phyloP scores from a whole-genome alignment of 2,888 invertebrate genomes.

The Fragum sueziense region DNA sequence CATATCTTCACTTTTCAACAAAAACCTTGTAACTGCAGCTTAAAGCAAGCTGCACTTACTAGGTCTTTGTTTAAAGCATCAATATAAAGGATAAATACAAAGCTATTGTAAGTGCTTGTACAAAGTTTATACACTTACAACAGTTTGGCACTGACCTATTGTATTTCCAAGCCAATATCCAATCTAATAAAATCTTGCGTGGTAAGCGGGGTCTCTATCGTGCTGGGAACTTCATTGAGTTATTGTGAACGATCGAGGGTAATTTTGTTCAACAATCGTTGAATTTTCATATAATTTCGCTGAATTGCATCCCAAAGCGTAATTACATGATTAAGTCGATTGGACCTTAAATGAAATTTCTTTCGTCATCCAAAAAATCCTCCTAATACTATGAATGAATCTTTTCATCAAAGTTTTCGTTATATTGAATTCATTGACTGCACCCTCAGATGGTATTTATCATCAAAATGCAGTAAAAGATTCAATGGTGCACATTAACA shows the following conservation, averaged over 20 bases:
- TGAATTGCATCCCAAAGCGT: conserved; percentile 57
- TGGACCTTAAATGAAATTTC: conserved; percentile 48
- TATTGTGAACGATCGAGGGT: conserved; percentile 20
- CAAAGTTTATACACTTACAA: neutral
- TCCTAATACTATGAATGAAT: neutral
- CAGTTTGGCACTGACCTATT: neutral
- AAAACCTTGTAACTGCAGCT: too few species aligned
- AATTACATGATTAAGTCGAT: conserved; percentile 58
- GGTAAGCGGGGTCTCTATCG: neutral
- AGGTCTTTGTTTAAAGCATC: neutral
- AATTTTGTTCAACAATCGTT: conserved; percentile 56
- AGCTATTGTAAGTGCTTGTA: neutral
- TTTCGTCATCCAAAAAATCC: neutral
- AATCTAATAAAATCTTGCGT: neutral
- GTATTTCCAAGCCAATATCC: neutral
- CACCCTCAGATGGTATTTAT: too few species aligned
- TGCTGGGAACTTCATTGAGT: conserved; percentile 7
- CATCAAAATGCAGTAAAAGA: too few species aligned
- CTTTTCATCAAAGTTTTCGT: too few species aligned
- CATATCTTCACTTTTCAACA: too few species aligned
- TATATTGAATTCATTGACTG: too few species aligned
- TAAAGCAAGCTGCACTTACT: too few species aligned
- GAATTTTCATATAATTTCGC: conserved; percentile 62
- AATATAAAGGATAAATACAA: neutral
- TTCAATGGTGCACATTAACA: too few species aligned